Evolutionary conservation across 2,888 invertebrate species (phyloP), one percentile per base, ranked within the genome.

Genomic region (Tubulanus polymorphus): DNA sequence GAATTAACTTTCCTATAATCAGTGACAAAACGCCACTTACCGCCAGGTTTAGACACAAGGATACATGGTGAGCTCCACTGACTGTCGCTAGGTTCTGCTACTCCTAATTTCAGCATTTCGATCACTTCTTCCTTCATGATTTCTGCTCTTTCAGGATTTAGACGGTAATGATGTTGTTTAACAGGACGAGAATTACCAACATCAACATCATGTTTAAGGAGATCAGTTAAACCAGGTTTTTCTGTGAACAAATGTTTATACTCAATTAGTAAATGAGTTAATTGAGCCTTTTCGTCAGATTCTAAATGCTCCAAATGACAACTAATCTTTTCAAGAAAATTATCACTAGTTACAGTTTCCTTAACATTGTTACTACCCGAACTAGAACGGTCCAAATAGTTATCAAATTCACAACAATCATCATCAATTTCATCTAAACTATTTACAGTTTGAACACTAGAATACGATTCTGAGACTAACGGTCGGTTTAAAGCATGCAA

Each of bases 61-160:
- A 51, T 53, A 55, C 61, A 62, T n/a, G 62, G 66, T 10, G 64
- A 64, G 41, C 65, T 63, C 61, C 61, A 67, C 2, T 57, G 50
- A 54, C 61, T 58, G 1, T 58, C n/a, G 48, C 61, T 61, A 15
- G 59, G 59, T 49, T 66, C 65, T 48, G 63, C 63, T 15, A 66
- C 56, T 37, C 62, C 58, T 60, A 64, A 60, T 5, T 66, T 61
- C 10, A 65, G 37, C 54, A 68, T 54, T 47, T 63, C 62, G 15
- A 56, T 8, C 1, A 63, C 26, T 51, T 65, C 64, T 37, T 59
- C 32, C 3, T 48, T 28, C 18, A 65, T 12, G 2, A n/a, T 5
- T 10, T 49, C 47, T 3, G 1, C 2, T 28, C 58, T 63, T 8
- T 6, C 32, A 10, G 47, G 53, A 28, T 50, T 53, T 25, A 57